Conservation (phyloP, 2,888 invertebrate species). For the Phyto melanocephala region DNA sequence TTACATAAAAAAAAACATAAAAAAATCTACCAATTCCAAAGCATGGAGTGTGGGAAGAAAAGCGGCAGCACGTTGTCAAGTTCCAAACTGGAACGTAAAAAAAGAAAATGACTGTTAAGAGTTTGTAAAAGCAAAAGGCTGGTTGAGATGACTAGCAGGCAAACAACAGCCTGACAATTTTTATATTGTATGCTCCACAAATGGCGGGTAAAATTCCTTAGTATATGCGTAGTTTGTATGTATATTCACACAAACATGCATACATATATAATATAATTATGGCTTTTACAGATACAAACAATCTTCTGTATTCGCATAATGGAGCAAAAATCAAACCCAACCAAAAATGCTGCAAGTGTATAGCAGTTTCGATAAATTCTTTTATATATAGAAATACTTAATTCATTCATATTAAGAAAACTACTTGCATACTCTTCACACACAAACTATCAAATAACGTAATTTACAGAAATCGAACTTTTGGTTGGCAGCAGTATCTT, state of each 20-base stretch:
- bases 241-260: neutral
- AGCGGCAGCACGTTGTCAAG: slow-evolving; percentile 20
- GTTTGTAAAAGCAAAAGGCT: neutral
- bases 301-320: neutral
- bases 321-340: neutral
- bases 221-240: neutral
- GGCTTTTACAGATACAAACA: slow-evolving; percentile 4
- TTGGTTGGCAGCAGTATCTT: too few species aligned
- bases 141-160: slow-evolving; percentile 25
- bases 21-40: slow-evolving; percentile 3
- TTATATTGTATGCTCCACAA: neutral
- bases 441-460: too few species aligned
- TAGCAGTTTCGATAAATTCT: too few species aligned
- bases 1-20: neutral
- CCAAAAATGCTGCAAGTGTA: neutral
- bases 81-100: neutral
- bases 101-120: neutral
- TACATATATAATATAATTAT: slow-evolving; percentile 34
- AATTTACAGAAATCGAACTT: too few species aligned
- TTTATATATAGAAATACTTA: too few species aligned
- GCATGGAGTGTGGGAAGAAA: slow-evolving; percentile 32
- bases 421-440: too few species aligned
- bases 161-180: neutral
- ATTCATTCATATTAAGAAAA: too few species aligned
- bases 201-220: slow-evolving; percentile 27